Conservation (phyloP, 37 sponge, comb jelly and placozoan species). For the Aplysina aerophoba region DNA sequence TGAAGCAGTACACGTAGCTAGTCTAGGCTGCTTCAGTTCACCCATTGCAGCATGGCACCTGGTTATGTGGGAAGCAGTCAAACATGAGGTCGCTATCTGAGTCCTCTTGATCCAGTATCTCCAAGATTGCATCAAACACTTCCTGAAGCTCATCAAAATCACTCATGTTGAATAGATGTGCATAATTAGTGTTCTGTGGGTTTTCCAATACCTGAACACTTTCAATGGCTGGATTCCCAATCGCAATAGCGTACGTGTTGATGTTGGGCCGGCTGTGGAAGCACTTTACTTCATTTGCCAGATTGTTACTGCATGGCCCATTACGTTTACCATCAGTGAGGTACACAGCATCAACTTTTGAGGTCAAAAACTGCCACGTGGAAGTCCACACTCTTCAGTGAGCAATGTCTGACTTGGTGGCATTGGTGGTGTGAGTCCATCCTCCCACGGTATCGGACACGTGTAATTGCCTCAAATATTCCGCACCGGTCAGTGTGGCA, state of each 20-base stretch:
- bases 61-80: background rate
- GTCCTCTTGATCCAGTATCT: background rate
- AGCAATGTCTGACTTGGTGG: slow-evolving; percentile 20
- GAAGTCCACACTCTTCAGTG: slow-evolving; percentile 29
- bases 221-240: background rate
- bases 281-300: slow-evolving; percentile 10
- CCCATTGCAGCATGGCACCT: too few species aligned
- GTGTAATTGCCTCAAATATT: background rate
- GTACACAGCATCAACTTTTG: slow-evolving; percentile 40
- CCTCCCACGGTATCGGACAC: background rate
- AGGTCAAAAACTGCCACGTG: background rate
- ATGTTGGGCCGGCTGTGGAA: slow-evolving; percentile 25
- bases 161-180: slow-evolving; percentile 22
- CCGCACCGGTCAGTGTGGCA: background rate
- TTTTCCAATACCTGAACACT: slow-evolving; percentile 1
- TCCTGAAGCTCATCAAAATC: slow-evolving; percentile 33
- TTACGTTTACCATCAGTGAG: slow-evolving; percentile 49
- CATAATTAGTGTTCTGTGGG: background rate
- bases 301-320: background rate
- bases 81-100: background rate
- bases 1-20: too few species aligned
- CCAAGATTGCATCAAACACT: background rate
- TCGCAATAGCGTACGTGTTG: slow-evolving; percentile 42
- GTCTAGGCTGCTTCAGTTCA: too few species aligned
- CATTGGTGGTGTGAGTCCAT: slow-evolving; percentile 19